Evolutionary conservation across 2,888 invertebrate species (phyloP).

Genomic region (Hirtodrosophila duncani): DNA sequence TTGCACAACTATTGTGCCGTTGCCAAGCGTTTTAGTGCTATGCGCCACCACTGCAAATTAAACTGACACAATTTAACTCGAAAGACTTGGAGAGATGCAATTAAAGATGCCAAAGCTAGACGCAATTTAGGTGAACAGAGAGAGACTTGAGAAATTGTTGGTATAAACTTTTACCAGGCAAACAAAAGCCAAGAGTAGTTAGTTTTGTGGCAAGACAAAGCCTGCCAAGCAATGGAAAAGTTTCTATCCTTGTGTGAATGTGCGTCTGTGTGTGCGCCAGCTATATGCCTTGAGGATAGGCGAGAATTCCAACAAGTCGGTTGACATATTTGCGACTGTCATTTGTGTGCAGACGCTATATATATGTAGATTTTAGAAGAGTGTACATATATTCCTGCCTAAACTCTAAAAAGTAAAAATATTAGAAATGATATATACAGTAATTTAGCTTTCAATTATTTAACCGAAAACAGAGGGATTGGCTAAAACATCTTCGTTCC

Average conservation of each 20-base stretch:
- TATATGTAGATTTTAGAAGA: no score
- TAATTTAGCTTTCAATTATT: no score
- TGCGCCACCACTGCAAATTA: slow-evolving; percentile 17
- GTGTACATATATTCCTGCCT: no score
- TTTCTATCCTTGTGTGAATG: background rate
- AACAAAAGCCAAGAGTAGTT: slow-evolving; percentile 18
- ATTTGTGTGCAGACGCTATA: slow-evolving; percentile 8
- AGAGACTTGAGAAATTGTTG: slow-evolving; percentile 12
- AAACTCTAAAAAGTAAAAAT: no score
- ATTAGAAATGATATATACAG: no score
- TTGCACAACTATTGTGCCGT: no score
- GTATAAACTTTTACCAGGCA: slow-evolving; percentile 23
- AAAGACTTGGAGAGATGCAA: background rate
- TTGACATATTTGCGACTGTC: slow-evolving; percentile 7
- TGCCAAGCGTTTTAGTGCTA: no score
- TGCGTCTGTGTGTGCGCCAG: slow-evolving; percentile 5
- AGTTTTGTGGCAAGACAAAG: slow-evolving; percentile 20
- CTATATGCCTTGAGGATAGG: slow-evolving; percentile 38
- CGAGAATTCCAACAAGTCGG: slow-evolving; percentile 19
- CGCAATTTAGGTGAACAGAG: slow-evolving; percentile 16
- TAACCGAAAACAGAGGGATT: no score
- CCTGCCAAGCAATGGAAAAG: background rate
- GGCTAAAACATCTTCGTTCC: no score
- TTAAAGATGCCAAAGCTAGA: slow-evolving; percentile 5
- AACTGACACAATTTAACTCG: slow-evolving; percentile 32